phyloP scores from a whole-genome alignment of 1,140 invertebrate species.

The Chlorops oryzae region DNA sequence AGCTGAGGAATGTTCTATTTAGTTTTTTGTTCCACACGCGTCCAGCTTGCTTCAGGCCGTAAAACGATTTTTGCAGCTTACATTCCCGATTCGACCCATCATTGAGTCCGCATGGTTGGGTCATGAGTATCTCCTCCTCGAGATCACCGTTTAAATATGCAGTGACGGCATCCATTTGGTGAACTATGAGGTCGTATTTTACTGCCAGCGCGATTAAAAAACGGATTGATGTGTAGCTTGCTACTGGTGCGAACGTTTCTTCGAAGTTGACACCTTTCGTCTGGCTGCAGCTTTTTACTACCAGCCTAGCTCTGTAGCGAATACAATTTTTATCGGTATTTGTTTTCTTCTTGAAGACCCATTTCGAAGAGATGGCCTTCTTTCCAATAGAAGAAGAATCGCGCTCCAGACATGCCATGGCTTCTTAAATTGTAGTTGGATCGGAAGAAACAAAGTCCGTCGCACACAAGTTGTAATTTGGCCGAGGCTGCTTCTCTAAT shows the following conservation, averaged over 20 bases:
- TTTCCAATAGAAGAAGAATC: slow-evolving; percentile 30
- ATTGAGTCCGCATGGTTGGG: slow-evolving; percentile 34
- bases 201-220: background rate
- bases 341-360: too few species aligned
- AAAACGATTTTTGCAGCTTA: slow-evolving; percentile 24
- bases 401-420: background rate
- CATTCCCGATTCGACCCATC: slow-evolving; percentile 10
- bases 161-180: slow-evolving; percentile 41
- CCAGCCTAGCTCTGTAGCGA: background rate
- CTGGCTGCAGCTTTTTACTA: slow-evolving; percentile 8
- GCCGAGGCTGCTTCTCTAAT: too few species aligned
- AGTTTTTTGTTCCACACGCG: slow-evolving; percentile 24
- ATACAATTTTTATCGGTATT: too few species aligned
- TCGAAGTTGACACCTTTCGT: slow-evolving; percentile 5
- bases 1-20: slow-evolving; percentile 19
- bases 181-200: slow-evolving; percentile 28
- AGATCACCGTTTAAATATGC: slow-evolving; percentile 47
- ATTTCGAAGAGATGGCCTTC: too few species aligned
- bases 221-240: background rate
- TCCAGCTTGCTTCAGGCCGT: slow-evolving; percentile 31
- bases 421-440: slow-evolving; percentile 1
- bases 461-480: background rate
- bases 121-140: slow-evolving; percentile 46
- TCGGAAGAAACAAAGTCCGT: slow-evolving; percentile 2
- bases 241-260: background rate